Evolutionary conservation across 2,113 vertebrate species (phyloP), one percentile per base, ranked within the genome.

Genomic region (Rutilus rutilus): DNA sequence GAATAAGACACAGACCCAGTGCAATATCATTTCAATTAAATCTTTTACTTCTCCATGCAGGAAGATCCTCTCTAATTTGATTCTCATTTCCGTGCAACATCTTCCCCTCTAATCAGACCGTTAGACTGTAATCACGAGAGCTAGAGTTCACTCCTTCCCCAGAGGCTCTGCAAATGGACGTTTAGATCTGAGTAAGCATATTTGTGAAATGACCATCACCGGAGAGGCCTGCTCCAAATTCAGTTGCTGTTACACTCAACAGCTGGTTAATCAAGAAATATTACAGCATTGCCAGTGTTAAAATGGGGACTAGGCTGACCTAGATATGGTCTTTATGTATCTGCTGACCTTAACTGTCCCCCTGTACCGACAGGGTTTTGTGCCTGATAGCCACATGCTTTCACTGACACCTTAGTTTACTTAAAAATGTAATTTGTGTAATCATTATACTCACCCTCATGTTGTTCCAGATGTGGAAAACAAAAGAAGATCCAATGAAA

Each of bases 181-280:
- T 21, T 87, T 67, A 84, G 78, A 67, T 59, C 85, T 84, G 9
- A 81, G 69, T 45, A 85, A 83, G 69, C 36, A 74, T 73, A 57
- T 54, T 74, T 80, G 64, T 21, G 64, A 36, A 65, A 67, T 81
- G 78, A 81, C 60, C 60, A 81, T 65, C 57, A 67, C 59, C 42
- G 19, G 25, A 65, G 59, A 30, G 78, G 65, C 30, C 79, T 83
- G 71, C 67, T 64, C 69, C 50, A 82, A 75, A 88, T 57, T 77
- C 85, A 79, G 82, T 71, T 69, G 78, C 42, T 6, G 67, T 84
- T 83, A 86, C 57, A 85, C 12, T 21, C 42, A 82, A 78, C 87
- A 88, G 85, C 85, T 88, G 85, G 77, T 86, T 88, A 83, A 88
- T 86, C 67, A 84, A 82, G 59, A 83, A 71, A 65, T 74, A 84